Base-by-base conservation (phyloP, 2,113 vertebrate species). In the Gadus macrocephalus region DNA sequence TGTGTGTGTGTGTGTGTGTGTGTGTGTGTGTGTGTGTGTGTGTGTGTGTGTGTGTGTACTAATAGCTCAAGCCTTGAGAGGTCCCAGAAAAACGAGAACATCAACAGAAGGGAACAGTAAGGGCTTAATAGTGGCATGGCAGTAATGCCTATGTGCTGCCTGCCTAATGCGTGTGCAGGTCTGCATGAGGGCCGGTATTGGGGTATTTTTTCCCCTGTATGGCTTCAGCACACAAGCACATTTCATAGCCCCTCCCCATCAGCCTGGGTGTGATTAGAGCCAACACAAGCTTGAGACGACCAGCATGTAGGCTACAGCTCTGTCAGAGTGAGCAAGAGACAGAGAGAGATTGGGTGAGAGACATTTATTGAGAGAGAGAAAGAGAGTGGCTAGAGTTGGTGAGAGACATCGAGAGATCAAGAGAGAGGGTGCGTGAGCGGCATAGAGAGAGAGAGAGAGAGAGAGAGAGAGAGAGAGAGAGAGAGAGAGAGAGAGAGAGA, bases 201-300 rank as follows among this genome's bases (percentile, higher is more conserved):
- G 67, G 55, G 55, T 55, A 49, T 49, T 49, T 49, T 62, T 66
- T 72, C 77, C 78, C 59, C 69, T 72, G 60, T 82, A 76, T 72
- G 73, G 77, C 77, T 80, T 76, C 31, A 3, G 69, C 74, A 67
- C 75, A 83, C 80, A 78, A 69, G 62, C 78, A 84, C 80, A 79
- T 69, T 81, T 81, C 81, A 81, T 64, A 73, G 77, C 87, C 86
- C 87, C 90, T 78, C 86, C 89, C 89, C 75, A 75, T 74, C 53
- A 81, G 81, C 49, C 74, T 71, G 80, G 62, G 86, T 83, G 82
- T 81, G 82, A 88, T 83, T 83, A 79, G 56, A 88, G 83, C 81
- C 83, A 86, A 83, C 79, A 76, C 83, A 84, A 73, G 77, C 80
- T 89, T 78, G 78, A 69, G 73, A 70, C 79, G 83, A 85, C 86